Evolutionary conservation across 1,140 invertebrate species (phyloP), one percentile per base, ranked within the genome.

Genomic region (Apis florea): DNA sequence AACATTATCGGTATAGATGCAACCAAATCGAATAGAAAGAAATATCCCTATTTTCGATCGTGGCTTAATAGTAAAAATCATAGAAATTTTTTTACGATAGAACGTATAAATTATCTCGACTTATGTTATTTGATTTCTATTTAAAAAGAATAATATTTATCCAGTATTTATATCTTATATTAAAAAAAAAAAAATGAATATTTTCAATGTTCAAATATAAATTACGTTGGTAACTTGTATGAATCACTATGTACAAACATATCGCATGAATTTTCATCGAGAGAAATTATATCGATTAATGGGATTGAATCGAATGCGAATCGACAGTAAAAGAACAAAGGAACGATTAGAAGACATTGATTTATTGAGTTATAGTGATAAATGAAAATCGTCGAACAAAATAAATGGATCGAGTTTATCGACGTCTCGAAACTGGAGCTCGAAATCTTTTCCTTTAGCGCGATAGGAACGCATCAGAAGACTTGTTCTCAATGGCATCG

Each of bases 401-500:
- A 76, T 51, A 56, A 67, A 56, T 49, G 51, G 51, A 64, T 66
- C n/a, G 69, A 64, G 61, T 24, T 80, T 56, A 80, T 58, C 63
- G 47, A 56, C 15, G 53, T 17, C 17, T 26, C 31, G 26, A 64
- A 73, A 64, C 59, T 73, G 31, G 31, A 63, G 53, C 54, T 59
- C 63, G 72, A 67, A 31, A 74, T 53, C 58, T 66, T 85, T 85
- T 76, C 75, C 82, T 79, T 85, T 80, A 73, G 79, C 69, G 83
- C 66, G 79, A 9, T 58, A 84, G 85, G 83, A 81, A 79, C 24
- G 53, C 6, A 31, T 72, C 15, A 59, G n/a, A 59, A 66, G 40
- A 64, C 63, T 84, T 86, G 86, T 84, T 88, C 87, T 78, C 88
- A 83, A 89, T 91, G 90, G 90, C 90, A 90, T 74, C 70, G 74